A percentile compares a stretch with the other conserved stretches of the same genome.
These are phyloP conservation scores for Hippasteria phrygiana DNA, from an alignment of 53 echinoderm and acorn worm species.

Conservation along the genomic window DNA sequence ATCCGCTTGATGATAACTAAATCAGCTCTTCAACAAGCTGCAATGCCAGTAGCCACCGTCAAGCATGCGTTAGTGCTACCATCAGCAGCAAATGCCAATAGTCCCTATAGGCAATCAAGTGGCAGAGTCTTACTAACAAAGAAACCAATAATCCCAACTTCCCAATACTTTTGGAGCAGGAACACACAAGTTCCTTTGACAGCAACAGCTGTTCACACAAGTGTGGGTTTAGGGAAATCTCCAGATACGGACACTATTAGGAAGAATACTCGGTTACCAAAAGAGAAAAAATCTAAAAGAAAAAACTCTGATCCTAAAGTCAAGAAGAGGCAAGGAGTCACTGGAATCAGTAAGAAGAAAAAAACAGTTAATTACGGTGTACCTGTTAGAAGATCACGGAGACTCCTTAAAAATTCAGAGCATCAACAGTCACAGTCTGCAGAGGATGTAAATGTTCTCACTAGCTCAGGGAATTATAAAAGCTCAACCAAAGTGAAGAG, in stretches of 20 bases:
- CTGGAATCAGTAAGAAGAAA: not conserved
- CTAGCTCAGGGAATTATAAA: not conserved
- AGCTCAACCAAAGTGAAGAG: not conserved
- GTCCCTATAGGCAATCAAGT: not conserved
- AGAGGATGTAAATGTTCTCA: not conserved
- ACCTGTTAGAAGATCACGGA: constrained; percentile 39
- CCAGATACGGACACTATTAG: not conserved
- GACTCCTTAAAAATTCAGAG: constrained; percentile 16
- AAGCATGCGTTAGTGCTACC: not conserved
- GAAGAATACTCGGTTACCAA: not conserved
- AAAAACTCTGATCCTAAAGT: not conserved
- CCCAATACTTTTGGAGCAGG: not conserved
- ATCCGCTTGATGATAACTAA: not conserved
- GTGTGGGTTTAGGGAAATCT: not conserved
- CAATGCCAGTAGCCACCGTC: not conserved
- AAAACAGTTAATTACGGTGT: not conserved
- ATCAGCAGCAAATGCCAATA: not conserved
- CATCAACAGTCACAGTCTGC: not conserved
- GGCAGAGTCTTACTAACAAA: not conserved
- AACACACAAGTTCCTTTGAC: not conserved
- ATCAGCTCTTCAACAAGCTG: not conserved
- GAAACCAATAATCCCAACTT: not conserved
- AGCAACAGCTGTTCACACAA: not conserved
- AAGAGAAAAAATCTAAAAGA: not conserved
- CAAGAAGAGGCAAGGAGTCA: not conserved